Base-by-base conservation (phyloP, 2,888 invertebrate species). In the Tachystola acroxantha region DNA sequence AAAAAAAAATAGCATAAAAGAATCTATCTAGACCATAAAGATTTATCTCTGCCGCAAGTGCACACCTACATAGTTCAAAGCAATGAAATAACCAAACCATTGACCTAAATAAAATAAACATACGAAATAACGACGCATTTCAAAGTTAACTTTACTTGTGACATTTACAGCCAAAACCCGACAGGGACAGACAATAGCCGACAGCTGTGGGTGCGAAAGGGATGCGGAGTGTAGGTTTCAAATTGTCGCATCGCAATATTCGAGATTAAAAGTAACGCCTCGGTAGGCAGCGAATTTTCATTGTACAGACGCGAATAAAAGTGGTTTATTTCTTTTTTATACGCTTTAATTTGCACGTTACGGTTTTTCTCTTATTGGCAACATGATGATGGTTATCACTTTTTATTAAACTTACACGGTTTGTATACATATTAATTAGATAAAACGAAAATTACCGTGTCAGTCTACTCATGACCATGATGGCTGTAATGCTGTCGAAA, bases 191-290 rank as follows among this genome's bases (percentile, higher is more conserved):
- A 36, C 39, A n/a, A 48, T 50, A 45, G n/a, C 10, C 9, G 26
- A 28, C 22, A 28, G 32, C 16, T 27, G 14, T 11, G 14, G 24
- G 53, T 36, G 45, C n/a, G 54, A 66, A 42, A 43, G 60, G 42
- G 64, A 62, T 32, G 40, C 45, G 37, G 33, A 57, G 46, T 50
- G 53, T 49, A 50, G 55, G 61, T 69, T 75, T 75, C 64, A 72
- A 74, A 77, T 76, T 73, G 79, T 77, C 75, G 68, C 70, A 59
- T 64, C 56, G 79, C 84, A 84, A 84, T 84, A 80, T 81, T 70
- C 76, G 64, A 79, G 82, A 84, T 84, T 82, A 84, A 82, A 82
- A 82, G 80, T 70, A 72, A 80, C 82, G 81, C 75, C 59, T 75
- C 67, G 79, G 64, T 74, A 71, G 72, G 71, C 75, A 74, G 64